These are phyloP conservation scores for Achatina immaculata DNA, from an alignment of 1,140 invertebrate genomes.

Conservation along the genomic window DNA sequence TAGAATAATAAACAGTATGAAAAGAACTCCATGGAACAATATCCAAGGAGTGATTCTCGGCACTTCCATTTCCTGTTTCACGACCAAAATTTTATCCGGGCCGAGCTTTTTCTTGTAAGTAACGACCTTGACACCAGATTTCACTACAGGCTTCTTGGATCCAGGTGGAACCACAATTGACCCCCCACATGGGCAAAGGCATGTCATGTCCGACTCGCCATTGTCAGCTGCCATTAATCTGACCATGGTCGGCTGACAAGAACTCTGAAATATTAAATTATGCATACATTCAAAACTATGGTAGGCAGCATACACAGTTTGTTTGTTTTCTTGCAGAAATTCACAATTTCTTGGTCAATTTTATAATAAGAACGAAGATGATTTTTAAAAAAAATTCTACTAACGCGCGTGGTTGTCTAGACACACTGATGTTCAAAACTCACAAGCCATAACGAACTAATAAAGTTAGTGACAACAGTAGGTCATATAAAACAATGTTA, in stretches of 20 bases:
- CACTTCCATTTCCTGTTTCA: neutral
- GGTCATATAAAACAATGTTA: too few species aligned
- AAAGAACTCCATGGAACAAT: neutral
- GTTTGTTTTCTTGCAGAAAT: too few species aligned
- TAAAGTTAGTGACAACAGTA: too few species aligned
- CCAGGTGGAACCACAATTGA: neutral
- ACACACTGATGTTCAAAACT: too few species aligned
- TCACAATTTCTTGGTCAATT: too few species aligned
- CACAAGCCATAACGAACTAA: too few species aligned
- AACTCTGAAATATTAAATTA: neutral
- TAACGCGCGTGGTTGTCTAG: too few species aligned
- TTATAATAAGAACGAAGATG: too few species aligned
- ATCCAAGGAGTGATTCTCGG: neutral
- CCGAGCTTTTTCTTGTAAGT: constrained; percentile 1
- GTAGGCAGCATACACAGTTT: too few species aligned
- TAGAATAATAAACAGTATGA: neutral
- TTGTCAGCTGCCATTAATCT: neutral
- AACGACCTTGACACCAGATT: neutral
- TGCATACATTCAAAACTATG: too few species aligned
- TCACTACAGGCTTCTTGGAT: neutral
- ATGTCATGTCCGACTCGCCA: neutral
- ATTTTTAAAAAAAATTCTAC: too few species aligned
- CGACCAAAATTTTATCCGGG: neutral
- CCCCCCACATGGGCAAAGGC: neutral
- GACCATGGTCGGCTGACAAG: neutral